phyloP scores from a whole-genome alignment of 2,797 vertebrate genomes.

The Podarcis lilfordi region DNA sequence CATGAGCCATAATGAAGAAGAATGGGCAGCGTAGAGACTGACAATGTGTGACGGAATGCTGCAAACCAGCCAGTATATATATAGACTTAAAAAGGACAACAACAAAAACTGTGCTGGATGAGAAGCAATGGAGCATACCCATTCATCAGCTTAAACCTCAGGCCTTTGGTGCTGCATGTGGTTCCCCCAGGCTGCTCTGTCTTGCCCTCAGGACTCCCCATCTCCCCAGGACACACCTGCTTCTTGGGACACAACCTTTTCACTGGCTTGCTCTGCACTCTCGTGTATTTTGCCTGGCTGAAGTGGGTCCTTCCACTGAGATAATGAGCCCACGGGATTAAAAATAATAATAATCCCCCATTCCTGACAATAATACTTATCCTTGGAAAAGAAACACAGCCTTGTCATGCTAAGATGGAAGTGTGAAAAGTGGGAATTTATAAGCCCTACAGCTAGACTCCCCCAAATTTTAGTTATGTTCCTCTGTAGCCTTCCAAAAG shows the following conservation, averaged over 20 bases:
- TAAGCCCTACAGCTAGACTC: neutral
- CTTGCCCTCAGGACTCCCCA: too few species aligned
- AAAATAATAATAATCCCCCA: neutral
- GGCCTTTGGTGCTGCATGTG: neutral
- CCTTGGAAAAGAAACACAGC: neutral
- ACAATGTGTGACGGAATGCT: neutral
- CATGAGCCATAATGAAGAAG: slow-evolving; percentile 2
- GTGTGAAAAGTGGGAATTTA: neutral
- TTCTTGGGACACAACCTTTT: too few species aligned
- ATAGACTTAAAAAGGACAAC: neutral
- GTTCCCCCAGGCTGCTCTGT: too few species aligned
- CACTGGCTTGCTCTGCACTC: too few species aligned
- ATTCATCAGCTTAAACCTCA: neutral
- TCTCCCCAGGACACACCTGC: too few species aligned
- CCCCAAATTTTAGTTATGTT: too few species aligned
- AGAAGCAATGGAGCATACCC: neutral
- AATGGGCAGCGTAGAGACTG: neutral
- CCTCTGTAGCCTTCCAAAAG: too few species aligned
- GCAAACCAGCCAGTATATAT: neutral
- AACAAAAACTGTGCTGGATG: neutral
- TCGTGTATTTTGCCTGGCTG: too few species aligned
- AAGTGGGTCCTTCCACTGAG: too few species aligned
- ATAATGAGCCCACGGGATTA: neutral
- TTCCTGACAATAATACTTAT: neutral
- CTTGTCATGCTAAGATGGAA: neutral